Percentiles rank a stretch among this genome's conserved stretches.
These are phyloP conservation scores for Frankliniella fusca DNA, from an alignment of 2,888 invertebrate species.

Conservation along the genomic window DNA sequence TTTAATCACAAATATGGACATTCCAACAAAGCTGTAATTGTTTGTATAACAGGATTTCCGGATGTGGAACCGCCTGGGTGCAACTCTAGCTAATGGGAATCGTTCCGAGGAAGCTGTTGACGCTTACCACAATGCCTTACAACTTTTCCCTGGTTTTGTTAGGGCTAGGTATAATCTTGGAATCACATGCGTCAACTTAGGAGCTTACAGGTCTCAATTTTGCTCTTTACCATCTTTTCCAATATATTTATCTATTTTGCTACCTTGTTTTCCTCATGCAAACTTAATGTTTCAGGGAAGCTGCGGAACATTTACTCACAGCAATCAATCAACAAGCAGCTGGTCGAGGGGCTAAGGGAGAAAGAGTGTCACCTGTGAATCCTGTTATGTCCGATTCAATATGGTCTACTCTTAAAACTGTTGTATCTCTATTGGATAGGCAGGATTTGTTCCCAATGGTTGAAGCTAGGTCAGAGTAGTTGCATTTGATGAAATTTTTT, in stretches of 20 bases:
- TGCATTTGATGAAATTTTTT: background rate
- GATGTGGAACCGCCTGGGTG: conserved; percentile 95
- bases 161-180: conserved; percentile 96
- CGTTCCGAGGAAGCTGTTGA: conserved; percentile 93
- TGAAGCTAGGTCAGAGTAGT: conserved; percentile 49
- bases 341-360: conserved; percentile 55
- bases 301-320: conserved; percentile 89
- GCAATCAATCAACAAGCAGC: conserved; percentile 89
- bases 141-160: conserved; percentile 91
- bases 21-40: no score
- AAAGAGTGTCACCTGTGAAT: conserved; percentile 42
- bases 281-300: conserved; percentile 61
- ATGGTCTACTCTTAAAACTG: conserved; percentile 88
- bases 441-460: conserved; percentile 54
- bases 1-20: no score
- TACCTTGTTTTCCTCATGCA: background rate
- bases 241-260: background rate
- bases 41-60: conserved; percentile 67
- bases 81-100: conserved; percentile 93
- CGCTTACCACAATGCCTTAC: conserved; percentile 87
- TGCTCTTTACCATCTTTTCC: conserved; percentile 26
- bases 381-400: conserved; percentile 80
- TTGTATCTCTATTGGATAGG: conserved; percentile 67
- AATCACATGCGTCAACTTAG: conserved; percentile 94
- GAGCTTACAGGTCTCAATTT: conserved; percentile 65